These are phyloP conservation scores for Rhadina sibilatrix DNA, from an alignment of 2,113 vertebrate species.

Conservation along the genomic window DNA sequence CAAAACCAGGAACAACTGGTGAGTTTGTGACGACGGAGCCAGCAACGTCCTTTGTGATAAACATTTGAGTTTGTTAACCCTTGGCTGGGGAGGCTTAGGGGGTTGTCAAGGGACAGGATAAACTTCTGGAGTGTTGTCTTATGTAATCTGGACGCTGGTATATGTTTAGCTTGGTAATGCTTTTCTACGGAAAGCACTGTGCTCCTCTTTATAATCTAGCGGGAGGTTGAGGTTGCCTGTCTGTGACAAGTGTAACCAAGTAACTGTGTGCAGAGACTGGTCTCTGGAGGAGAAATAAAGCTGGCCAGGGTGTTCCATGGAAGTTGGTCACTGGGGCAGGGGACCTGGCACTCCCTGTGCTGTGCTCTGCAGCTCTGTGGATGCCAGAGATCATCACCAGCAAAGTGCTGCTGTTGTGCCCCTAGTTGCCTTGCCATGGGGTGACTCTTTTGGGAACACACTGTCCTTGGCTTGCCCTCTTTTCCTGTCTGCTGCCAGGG, in stretches of 20 bases:
- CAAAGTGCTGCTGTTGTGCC: not conserved
- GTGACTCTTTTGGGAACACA: not conserved
- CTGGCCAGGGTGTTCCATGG: fast-evolving
- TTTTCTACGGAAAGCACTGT: not conserved
- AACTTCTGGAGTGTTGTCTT: not conserved
- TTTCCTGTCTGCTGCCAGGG: not conserved
- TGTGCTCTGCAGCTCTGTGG: not conserved
- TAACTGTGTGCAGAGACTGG: fast-evolving
- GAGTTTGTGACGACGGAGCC: fast-evolving
- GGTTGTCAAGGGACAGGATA: not conserved
- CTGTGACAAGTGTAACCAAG: not conserved
- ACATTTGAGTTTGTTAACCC: not conserved
- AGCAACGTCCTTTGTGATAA: not conserved
- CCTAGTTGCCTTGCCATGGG: fast-evolving
- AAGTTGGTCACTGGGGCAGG: not conserved
- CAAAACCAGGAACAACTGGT: not conserved
- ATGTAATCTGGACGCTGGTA: fast-evolving
- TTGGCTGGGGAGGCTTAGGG: not conserved
- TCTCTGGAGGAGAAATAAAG: not conserved
- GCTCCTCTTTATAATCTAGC: not conserved
- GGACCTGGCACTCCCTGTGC: not conserved
- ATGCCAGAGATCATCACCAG: not conserved
- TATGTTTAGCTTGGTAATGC: not conserved
- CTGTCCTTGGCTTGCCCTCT: not conserved
- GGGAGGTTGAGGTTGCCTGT: not conserved